These are phyloP conservation scores for Cossypha dichroa DNA, from an alignment of 2,797 vertebrate species.

Conservation along the genomic window DNA sequence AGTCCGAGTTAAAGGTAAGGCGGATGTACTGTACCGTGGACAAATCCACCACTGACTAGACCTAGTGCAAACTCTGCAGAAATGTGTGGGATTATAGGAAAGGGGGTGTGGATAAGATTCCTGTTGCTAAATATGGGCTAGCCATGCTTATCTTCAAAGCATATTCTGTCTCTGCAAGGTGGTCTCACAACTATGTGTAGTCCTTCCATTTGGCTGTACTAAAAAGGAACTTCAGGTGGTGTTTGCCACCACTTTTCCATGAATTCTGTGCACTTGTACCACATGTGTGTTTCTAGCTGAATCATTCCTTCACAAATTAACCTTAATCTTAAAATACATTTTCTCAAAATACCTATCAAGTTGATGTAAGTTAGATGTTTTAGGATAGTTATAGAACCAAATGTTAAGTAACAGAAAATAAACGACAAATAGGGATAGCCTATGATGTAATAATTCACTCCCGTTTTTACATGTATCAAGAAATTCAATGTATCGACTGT, in stretches of 20 bases:
- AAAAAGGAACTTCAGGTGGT: not conserved
- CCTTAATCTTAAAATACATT: not conserved
- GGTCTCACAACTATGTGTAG: not conserved
- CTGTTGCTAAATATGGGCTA: not conserved
- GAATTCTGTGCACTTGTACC: not conserved
- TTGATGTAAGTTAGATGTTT: not conserved
- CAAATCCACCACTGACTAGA: not conserved
- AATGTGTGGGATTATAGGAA: not conserved
- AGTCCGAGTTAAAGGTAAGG: not conserved
- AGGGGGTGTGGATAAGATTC: not conserved
- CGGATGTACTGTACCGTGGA: fast-evolving
- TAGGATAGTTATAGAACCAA: not conserved
- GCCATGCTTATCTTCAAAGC: not conserved
- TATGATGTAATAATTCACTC: not conserved
- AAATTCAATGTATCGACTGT: not conserved
- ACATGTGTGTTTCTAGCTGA: not conserved
- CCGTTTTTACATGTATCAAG: not conserved
- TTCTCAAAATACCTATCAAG: not conserved
- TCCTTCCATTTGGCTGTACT: not conserved
- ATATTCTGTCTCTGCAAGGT: not conserved
- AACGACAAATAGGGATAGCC: not conserved
- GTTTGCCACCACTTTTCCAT: not conserved
- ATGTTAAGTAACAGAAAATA: not conserved
- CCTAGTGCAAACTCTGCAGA: not conserved
- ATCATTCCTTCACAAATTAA: not conserved